These are phyloP conservation scores for Bathynomus jamesi DNA, from an alignment of 1,140 invertebrate species.

Conservation along the genomic window DNA sequence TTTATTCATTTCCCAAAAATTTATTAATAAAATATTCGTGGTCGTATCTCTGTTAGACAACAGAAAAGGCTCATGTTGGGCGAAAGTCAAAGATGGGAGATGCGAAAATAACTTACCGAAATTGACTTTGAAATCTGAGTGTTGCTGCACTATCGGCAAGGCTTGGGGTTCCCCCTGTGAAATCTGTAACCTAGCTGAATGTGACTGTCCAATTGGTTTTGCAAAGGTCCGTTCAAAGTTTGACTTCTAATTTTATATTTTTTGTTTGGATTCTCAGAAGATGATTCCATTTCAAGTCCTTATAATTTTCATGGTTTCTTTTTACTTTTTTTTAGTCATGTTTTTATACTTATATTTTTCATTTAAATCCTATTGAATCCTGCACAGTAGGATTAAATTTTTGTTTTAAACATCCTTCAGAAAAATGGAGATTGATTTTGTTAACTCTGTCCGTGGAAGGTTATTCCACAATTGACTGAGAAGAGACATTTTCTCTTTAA, in stretches of 20 bases:
- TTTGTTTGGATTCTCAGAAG: neutral
- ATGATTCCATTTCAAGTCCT: neutral
- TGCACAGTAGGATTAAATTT: too few relatives aligned
- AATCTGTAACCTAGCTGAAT: constrained; percentile 57
- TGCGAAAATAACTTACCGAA: constrained; percentile 73
- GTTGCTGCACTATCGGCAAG: constrained; percentile 79
- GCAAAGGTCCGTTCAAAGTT: constrained; percentile 51
- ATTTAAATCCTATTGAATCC: too few relatives aligned
- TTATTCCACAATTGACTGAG: too few relatives aligned
- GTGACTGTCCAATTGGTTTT: constrained; percentile 57
- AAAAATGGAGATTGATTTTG: too few relatives aligned
- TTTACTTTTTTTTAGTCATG: too few relatives aligned
- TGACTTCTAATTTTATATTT: neutral
- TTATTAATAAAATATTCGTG: neutral
- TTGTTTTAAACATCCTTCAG: too few relatives aligned
- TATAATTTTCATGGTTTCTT: too few relatives aligned
- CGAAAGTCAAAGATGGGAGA: constrained; percentile 63
- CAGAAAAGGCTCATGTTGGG: constrained; percentile 76
- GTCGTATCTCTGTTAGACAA: constrained; percentile 55
- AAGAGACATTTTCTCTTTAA: neutral
- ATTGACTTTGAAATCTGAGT: constrained; percentile 66
- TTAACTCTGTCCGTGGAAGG: too few relatives aligned
- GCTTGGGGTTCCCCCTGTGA: constrained; percentile 87
- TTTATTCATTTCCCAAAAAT: too few relatives aligned
- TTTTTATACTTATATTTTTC: too few relatives aligned